Evolutionary conservation across 2,888 invertebrate species (phyloP).

Genomic region (Uropetala carovei): DNA sequence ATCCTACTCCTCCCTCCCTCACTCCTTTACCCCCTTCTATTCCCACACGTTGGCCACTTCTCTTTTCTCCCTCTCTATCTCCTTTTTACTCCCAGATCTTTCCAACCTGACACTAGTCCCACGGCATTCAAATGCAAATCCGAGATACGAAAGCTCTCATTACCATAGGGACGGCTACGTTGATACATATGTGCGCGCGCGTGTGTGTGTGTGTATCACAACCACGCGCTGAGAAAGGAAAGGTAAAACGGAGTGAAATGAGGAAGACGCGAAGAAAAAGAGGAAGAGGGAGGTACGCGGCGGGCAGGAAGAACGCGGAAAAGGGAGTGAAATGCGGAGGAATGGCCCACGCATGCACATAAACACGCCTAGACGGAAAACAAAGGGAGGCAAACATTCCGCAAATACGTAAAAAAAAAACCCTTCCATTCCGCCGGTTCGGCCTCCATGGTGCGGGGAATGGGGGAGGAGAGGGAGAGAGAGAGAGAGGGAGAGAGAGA

Average conservation of each 20-base stretch:
- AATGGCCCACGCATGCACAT: too few species aligned
- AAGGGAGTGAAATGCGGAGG: too few species aligned
- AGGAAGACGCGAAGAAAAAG: background rate
- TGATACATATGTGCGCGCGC: background rate
- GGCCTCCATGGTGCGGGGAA: background rate
- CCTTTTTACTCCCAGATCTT: background rate
- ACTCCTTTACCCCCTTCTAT: background rate
- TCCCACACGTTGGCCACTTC: background rate
- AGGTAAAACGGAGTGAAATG: background rate
- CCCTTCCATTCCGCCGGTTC: background rate
- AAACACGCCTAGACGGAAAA: too few species aligned
- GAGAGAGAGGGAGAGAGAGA: too few species aligned
- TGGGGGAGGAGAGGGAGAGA: too few species aligned
- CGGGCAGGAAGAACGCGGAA: background rate
- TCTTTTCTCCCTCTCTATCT: background rate
- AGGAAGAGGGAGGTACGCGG: background rate
- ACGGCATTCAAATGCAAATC: slow-evolving; percentile 8
- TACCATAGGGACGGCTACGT: background rate
- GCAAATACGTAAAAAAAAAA: background rate
- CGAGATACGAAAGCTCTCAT: slow-evolving; percentile 27
- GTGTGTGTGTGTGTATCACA: background rate
- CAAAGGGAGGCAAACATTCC: background rate
- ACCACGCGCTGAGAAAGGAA: background rate
- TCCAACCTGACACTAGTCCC: background rate
- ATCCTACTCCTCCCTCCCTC: background rate